Conservation (phyloP, 2,113 vertebrate species). For the Phyllopteryx taeniolatus region DNA sequence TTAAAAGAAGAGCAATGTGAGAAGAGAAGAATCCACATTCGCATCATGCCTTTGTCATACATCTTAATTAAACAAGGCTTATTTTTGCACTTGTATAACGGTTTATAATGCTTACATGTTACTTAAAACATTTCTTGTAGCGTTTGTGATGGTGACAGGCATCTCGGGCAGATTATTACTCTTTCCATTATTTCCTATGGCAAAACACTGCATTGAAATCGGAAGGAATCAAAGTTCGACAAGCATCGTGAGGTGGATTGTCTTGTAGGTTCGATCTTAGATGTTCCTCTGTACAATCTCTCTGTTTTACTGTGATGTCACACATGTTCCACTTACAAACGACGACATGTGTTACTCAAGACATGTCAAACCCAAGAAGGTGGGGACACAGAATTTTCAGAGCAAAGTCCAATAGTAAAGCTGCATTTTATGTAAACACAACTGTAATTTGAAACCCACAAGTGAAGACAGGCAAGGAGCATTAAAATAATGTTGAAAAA, state of each 20-base stretch:
- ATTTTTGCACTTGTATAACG: too few species aligned
- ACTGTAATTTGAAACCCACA: background rate
- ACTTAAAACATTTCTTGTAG: too few species aligned
- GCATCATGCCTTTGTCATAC: too few species aligned
- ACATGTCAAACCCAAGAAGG: slow-evolving; percentile 7
- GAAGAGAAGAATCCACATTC: too few species aligned
- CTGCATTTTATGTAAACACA: slow-evolving; percentile 7
- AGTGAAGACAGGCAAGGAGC: background rate
- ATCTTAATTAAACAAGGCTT: too few species aligned
- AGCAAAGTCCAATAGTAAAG: slow-evolving; percentile 40
- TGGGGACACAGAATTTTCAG: slow-evolving; percentile 18
- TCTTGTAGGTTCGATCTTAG: background rate
- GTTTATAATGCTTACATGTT: too few species aligned
- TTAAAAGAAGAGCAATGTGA: too few species aligned
- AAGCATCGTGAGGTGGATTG: background rate
- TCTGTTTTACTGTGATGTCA: background rate
- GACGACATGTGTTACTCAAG: background rate
- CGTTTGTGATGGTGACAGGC: too few species aligned
- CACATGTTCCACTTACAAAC: background rate
- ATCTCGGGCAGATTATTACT: too few species aligned
- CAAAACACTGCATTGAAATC: too few species aligned
- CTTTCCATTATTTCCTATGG: too few species aligned
- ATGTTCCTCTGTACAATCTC: background rate
- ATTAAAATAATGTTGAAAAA: background rate
- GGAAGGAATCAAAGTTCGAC: too few species aligned